A percentile compares a stretch with the other conserved stretches of the same genome.
Conservation (phyloP, 2,113 vertebrate genomes). For the Saccopteryx bilineata region DNA sequence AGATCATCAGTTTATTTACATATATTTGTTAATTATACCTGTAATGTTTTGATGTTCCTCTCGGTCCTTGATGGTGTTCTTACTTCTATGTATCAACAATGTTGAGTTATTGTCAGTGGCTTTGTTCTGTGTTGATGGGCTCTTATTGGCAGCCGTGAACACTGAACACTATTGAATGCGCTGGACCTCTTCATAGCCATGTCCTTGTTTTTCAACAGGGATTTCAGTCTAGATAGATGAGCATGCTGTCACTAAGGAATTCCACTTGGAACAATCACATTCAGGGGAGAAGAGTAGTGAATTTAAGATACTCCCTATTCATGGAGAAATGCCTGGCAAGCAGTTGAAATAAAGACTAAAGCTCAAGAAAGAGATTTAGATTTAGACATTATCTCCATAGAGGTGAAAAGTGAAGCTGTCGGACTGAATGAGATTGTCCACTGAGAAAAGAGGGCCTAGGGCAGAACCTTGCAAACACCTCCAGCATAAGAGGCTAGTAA, state of each 20-base stretch:
- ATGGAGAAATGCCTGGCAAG: not conserved
- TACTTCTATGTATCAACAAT: not conserved
- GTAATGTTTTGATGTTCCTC: not conserved
- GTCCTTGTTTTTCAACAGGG: not conserved
- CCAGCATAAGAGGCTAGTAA: not conserved
- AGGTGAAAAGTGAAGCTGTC: not conserved
- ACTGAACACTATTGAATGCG: not conserved
- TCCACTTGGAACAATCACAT: not conserved
- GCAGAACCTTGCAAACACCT: not conserved
- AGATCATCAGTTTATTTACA: not conserved
- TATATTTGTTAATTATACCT: not conserved
- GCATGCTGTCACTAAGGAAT: not conserved
- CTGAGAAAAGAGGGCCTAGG: not conserved
- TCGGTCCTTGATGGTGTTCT: not conserved
- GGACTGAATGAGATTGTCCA: not conserved
- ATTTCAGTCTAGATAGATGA: not conserved
- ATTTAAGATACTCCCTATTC: not conserved
- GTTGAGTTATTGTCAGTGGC: not conserved
- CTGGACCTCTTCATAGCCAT: not conserved
- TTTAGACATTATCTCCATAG: not conserved
- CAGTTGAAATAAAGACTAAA: slow-evolving; percentile 2
- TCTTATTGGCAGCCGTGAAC: not conserved
- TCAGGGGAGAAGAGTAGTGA: not conserved
- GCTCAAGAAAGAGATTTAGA: not conserved
- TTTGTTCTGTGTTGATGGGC: not conserved